phyloP scores from a whole-genome alignment of 2,113 vertebrate genomes.

The Tylochromis polylepis region DNA sequence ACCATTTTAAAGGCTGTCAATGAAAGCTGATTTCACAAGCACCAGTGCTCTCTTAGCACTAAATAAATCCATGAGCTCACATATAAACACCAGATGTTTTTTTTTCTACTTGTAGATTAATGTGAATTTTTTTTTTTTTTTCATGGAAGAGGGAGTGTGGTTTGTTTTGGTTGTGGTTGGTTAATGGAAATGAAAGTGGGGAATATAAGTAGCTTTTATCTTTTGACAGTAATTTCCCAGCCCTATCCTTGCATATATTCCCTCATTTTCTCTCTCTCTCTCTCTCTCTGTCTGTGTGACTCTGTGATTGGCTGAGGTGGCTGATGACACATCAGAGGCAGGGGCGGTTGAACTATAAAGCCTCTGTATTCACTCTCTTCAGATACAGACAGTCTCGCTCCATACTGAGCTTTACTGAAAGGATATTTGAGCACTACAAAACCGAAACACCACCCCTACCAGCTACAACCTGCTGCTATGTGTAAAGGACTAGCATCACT shows the following conservation, averaged over 20 bases:
- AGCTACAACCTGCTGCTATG: constrained; percentile 67
- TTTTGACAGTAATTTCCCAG: constrained; percentile 35
- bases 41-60: not conserved
- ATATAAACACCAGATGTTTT: not conserved
- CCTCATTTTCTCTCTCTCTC: not conserved
- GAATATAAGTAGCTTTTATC: not conserved
- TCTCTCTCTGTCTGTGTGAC: not conserved
- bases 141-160: not conserved
- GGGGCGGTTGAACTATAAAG: constrained; percentile 69
- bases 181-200: not conserved
- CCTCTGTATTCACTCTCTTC: not conserved
- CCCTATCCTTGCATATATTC: not conserved
- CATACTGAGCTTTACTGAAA: constrained; percentile 7
- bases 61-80: not conserved
- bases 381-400: constrained; percentile 23
- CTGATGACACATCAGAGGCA: constrained; percentile 53
- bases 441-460: not conserved
- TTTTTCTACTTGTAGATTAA: not conserved
- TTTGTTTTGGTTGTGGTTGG: not conserved
- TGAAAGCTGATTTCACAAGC: not conserved
- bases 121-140: not conserved
- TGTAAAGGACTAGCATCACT: constrained; percentile 80
- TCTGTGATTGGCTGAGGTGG: constrained; percentile 56
- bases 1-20: not conserved
- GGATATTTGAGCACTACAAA: constrained; percentile 38